Evolutionary conservation across 35 echinoderm and acorn worm species (phyloP), one percentile per base, ranked within the genome.

Genomic region (Ptychodera flava): DNA sequence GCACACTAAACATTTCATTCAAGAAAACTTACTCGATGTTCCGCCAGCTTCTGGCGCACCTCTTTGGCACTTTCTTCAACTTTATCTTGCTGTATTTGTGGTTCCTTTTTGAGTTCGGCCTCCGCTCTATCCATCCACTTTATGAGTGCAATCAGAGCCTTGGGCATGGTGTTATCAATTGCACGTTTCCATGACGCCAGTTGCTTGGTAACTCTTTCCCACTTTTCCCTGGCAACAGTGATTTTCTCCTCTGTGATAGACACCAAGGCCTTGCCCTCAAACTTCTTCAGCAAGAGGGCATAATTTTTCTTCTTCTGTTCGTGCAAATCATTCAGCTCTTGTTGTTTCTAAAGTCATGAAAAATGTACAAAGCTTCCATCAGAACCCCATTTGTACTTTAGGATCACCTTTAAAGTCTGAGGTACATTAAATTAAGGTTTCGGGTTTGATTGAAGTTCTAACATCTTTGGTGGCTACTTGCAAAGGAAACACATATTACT

Each of bases 111-210:
- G 34, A 99, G 33, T 22, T 94, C 37, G 1, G 89, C 93, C 86
- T 99, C 96, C 35, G 92, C 96, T 35, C 82, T 89, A 36, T 88
- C 86, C 78, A 99, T 81, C 96, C 96, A 99, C 37, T 85, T 88
- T 33, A 88, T 90, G 77, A 94, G 37, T 28, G 81, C 79, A 35
- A 89, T 89, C 28, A 99, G 38, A 29, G 87, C 83, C 36, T 78
- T 83, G 30, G 96, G 92, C 53, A 99, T 80, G 27, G 85, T 84
- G 0, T 28, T 85, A 85, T 99, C 96, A n/a, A 99, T 84, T 34
- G 85, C 35, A 34, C 78, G 78, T 52, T 88, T 92, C 96, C 96
- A 99, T 37, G 94, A 85, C 33, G 82, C 80, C 32, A 92, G 92
- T 30, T 92, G 80, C 35, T 77, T 37, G 12, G 91, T 80, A 29